A percentile compares a stretch with the other conserved stretches of the same genome.
Evolutionary conservation across 2,797 vertebrate genomes (phyloP).

Genomic region (Etheostoma perlongum): DNA sequence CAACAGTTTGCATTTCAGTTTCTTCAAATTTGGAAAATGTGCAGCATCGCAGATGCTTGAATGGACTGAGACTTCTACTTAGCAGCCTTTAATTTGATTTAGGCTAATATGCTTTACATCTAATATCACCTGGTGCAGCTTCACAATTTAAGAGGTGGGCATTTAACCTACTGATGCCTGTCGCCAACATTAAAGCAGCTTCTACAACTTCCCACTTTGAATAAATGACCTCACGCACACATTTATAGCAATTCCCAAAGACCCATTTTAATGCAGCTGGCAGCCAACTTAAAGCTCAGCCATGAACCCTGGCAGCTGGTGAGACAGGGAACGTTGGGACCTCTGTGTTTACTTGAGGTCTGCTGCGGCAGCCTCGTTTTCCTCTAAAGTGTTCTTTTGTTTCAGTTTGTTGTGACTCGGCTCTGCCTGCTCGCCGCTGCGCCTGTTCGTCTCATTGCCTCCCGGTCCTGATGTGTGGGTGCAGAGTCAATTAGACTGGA

Average conservation of each 20-base stretch:
- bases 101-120: background rate
- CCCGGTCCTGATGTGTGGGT: constrained; percentile 35
- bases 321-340: constrained; percentile 58
- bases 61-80: background rate
- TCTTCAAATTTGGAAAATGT: background rate
- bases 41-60: background rate
- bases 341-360: constrained; percentile 55
- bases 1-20: background rate
- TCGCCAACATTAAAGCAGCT: constrained; percentile 1
- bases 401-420: constrained; percentile 48
- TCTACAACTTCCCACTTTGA: constrained; percentile 27
- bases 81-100: background rate
- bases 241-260: constrained; percentile 30
- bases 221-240: constrained; percentile 34
- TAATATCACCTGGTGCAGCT: background rate
- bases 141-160: constrained; percentile 4
- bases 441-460: constrained; percentile 57
- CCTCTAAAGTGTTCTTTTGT: constrained; percentile 65
- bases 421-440: constrained; percentile 9
- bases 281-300: constrained; percentile 23
- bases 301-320: constrained; percentile 66
- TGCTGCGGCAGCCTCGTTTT: constrained; percentile 50
- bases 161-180: background rate
- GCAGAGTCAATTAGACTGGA: constrained; percentile 69
- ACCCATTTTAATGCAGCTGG: constrained; percentile 28